Evolutionary conservation across 2,113 vertebrate species (phyloP).

Genomic region (Genyomyrus donnyi): DNA sequence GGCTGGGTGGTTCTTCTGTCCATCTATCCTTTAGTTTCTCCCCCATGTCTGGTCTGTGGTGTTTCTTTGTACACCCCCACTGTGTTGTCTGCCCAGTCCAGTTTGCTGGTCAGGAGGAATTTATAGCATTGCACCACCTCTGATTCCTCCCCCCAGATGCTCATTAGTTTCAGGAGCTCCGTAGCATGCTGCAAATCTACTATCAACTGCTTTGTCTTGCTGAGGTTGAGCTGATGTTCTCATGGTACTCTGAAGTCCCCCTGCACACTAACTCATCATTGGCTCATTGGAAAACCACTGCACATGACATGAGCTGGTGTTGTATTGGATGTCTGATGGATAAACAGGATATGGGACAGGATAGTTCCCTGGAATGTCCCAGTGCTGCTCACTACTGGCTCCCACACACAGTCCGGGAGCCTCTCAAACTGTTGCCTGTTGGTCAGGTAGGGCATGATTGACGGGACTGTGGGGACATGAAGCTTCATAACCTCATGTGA

Average conservation of each 20-base stretch:
- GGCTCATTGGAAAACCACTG: background rate
- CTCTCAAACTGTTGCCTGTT: background rate
- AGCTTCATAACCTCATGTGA: background rate
- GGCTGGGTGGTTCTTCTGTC: background rate
- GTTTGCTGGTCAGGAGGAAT: background rate
- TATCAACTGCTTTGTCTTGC: background rate
- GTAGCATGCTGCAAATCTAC: background rate
- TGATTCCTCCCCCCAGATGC: background rate
- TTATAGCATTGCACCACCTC: background rate
- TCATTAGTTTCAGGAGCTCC: background rate
- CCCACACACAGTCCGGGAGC: background rate
- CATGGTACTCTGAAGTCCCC: background rate
- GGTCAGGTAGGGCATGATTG: background rate
- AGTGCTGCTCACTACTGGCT: background rate
- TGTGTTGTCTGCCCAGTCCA: background rate
- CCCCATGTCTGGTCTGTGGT: background rate
- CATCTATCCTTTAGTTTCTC: background rate
- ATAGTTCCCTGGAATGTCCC: background rate
- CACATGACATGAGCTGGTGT: background rate
- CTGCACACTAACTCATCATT: background rate
- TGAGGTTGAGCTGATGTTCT: background rate
- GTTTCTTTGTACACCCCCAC: background rate
- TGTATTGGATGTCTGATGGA: background rate
- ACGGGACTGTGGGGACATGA: background rate
- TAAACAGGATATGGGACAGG: background rate